Evolutionary conservation across 2,888 invertebrate genomes (phyloP), one percentile per base, ranked within the genome.

Genomic region (Pantelozetes paolii): DNA sequence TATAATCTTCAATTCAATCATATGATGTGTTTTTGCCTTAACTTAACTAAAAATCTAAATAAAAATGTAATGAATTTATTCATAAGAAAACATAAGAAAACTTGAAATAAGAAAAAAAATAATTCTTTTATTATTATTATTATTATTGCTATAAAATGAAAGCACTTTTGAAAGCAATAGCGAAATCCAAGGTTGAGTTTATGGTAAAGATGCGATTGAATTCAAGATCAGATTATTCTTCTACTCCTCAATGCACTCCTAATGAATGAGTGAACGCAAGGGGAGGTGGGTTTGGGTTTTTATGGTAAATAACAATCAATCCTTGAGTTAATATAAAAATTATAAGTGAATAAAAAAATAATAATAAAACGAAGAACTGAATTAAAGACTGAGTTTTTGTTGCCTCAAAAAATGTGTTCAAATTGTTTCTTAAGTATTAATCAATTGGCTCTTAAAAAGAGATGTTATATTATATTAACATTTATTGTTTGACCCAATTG

Each of bases 1-100:
- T 42, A 40, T 42, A 67, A 67, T 67, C 67, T 67, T 20, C 42
- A 42, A 67, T 36, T 64, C 67, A 67, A 67, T 67, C 67, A 67
- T 67, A 42, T 67, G 67, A 67, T 67, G 67, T 67, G 11, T 67
- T 67, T 67, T 67, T 67, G 5, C 40, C 67, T 67, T 67, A 67
- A 67, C 67, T 67, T 67, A 62, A 62, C 42, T 67, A 5, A 13
- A 26, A 67, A 67, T 67, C 67, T 67, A 40, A 42, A 67, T 67
- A 36, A 67, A 67, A 59, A 59, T 59, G 28, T 59, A 2, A 67
- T 67, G 36, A 23, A 40, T 67, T 36, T 11, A 28, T n/a, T 50
- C 28, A 11, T 28, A 28, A 30, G 18, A 18, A 62, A 2, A 32
- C 15, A 26, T 32, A 54, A 11, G n/a, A 54, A 36, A 30, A 59